These are phyloP conservation scores for Petrolisthes manimaculis DNA, from an alignment of 2,888 invertebrate species.

Conservation along the genomic window DNA sequence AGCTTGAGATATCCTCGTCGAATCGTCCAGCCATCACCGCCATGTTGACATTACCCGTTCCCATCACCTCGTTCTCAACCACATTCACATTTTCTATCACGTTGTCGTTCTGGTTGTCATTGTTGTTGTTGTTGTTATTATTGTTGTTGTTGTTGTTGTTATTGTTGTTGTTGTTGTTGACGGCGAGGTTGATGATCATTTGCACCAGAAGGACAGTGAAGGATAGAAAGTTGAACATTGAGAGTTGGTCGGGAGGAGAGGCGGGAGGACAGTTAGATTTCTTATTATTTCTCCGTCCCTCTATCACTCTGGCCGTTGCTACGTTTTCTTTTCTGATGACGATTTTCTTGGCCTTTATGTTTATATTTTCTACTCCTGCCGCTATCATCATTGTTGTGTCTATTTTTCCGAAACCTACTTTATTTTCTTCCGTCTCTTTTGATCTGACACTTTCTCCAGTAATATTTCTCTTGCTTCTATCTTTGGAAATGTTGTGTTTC, in stretches of 20 bases:
- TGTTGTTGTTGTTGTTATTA: conserved; percentile 40
- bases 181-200: conserved; percentile 32
- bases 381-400: not conserved
- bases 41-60: not conserved
- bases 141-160: conserved; percentile 51
- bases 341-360: not conserved
- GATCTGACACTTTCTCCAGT: too few species aligned
- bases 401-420: too few species aligned
- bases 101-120: conserved; percentile 24
- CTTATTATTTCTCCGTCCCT: conserved; percentile 5
- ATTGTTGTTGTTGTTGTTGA: conserved; percentile 46
- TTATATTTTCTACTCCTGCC: not conserved
- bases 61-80: conserved; percentile 14
- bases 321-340: not conserved
- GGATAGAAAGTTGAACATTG: conserved; percentile 55
- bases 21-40: not conserved
- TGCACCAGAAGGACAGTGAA: conserved; percentile 46
- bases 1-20: not conserved
- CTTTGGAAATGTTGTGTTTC: too few species aligned
- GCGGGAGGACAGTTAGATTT: conserved; percentile 29
- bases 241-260: conserved; percentile 36
- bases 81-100: conserved; percentile 23
- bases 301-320: not conserved
- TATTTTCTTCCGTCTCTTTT: too few species aligned
- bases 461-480: too few species aligned